These are phyloP conservation scores for Pygmarrhopalites habei DNA, from an alignment of 1,140 invertebrate genomes.

Conservation along the genomic window DNA sequence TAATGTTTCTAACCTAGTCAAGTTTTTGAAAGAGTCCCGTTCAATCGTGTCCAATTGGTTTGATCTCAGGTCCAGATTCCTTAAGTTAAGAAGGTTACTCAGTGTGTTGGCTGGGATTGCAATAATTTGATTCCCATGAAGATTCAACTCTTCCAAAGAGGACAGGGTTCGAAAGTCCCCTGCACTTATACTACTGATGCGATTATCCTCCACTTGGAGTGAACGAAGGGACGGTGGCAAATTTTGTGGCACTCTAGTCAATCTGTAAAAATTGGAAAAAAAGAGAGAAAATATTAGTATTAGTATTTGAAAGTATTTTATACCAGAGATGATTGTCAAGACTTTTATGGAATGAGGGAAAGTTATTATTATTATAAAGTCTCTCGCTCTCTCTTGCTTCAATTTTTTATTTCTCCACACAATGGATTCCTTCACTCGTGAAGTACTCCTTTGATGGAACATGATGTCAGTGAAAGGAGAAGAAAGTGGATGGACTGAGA, in stretches of 20 bases:
- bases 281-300: too few species aligned
- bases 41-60: slow-evolving; percentile 46
- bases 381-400: too few species aligned
- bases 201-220: slow-evolving; percentile 59
- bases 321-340: too few species aligned
- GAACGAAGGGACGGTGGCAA: slow-evolving; percentile 55
- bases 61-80: slow-evolving; percentile 46
- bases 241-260: slow-evolving; percentile 58
- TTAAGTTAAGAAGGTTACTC: slow-evolving; percentile 55
- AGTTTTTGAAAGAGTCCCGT: slow-evolving; percentile 42
- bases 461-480: too few species aligned
- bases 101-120: slow-evolving; percentile 59
- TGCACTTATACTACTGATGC: slow-evolving; percentile 55
- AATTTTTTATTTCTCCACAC: too few species aligned
- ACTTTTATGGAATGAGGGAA: too few species aligned
- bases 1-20: slow-evolving; percentile 50
- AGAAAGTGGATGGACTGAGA: too few species aligned
- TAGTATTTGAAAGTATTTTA: too few species aligned
- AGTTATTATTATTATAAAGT: too few species aligned
- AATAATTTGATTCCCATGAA: slow-evolving; percentile 60
- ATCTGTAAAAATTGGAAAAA: slow-evolving; percentile 28
- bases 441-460: too few species aligned
- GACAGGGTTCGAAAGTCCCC: slow-evolving; percentile 62
- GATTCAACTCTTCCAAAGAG: slow-evolving; percentile 60
- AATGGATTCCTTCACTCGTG: too few species aligned